These are phyloP conservation scores for Drosophila kambysellisi DNA, from an alignment of 2,888 invertebrate species.

Conservation along the genomic window DNA sequence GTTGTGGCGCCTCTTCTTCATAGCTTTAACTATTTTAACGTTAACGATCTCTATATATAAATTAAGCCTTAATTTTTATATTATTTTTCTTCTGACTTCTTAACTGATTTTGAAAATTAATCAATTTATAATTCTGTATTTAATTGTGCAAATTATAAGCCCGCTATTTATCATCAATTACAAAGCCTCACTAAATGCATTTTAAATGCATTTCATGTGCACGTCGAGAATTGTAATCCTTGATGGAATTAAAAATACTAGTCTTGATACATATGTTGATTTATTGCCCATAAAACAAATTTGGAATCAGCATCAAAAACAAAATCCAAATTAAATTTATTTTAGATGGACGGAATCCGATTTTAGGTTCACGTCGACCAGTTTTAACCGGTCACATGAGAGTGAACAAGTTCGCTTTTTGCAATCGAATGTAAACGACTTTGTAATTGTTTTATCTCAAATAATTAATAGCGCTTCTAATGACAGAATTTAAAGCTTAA, in stretches of 20 bases:
- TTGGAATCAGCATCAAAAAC: background rate
- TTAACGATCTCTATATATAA: background rate
- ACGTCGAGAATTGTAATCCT: background rate
- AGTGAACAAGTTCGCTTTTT: background rate
- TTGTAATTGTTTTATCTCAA: background rate
- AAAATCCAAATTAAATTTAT: background rate
- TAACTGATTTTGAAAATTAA: background rate
- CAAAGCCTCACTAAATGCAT: background rate
- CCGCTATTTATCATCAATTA: background rate
- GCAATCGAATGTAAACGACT: background rate
- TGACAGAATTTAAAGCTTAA: background rate
- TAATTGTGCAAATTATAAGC: background rate
- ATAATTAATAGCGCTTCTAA: background rate
- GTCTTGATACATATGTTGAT: background rate
- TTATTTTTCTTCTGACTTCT: background rate
- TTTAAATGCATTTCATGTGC: background rate
- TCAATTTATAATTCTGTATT: background rate
- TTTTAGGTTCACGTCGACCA: background rate
- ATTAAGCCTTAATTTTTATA: background rate
- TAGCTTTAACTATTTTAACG: background rate
- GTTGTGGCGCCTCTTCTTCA: constrained; percentile 1
- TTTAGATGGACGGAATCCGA: background rate
- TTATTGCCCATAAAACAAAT: background rate
- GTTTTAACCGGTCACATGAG: constrained; percentile 8
- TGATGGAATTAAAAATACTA: background rate